Conservation (phyloP, 2,113 vertebrate genomes). For the Lepus americanus region DNA sequence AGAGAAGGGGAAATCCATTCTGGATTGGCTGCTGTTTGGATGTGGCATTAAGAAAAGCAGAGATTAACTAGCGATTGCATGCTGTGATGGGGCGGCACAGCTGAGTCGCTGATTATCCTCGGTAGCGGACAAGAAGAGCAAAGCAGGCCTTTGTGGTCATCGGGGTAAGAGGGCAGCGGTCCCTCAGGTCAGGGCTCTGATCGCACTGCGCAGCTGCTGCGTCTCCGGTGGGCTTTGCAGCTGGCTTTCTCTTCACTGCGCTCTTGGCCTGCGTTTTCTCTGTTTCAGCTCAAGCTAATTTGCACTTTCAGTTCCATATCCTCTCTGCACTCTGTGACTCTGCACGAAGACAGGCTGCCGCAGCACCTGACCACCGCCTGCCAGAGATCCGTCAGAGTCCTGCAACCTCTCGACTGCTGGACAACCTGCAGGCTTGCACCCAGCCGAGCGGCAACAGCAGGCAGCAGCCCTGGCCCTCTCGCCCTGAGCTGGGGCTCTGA, state of each 20-base stretch:
- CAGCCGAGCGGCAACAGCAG: not conserved
- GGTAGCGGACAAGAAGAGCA: not conserved
- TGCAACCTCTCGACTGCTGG: not conserved
- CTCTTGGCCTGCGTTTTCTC: not conserved
- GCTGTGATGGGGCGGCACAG: not conserved
- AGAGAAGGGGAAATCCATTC: not conserved
- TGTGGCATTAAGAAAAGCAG: not conserved
- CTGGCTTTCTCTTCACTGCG: not conserved
- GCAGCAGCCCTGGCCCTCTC: not conserved
- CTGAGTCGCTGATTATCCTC: not conserved
- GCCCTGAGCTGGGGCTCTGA: not conserved
- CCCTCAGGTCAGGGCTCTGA: not conserved
- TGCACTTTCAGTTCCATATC: not conserved
- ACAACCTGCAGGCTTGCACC: not conserved
- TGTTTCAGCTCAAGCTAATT: not conserved
- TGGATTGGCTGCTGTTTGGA: not conserved
- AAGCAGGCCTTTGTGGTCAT: not conserved
- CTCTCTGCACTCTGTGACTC: not conserved
- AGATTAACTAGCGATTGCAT: not conserved
- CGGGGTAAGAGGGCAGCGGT: not conserved
- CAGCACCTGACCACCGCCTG: not conserved
- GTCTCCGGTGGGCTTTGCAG: not conserved
- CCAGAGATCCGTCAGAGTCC: not conserved
- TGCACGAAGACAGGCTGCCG: not conserved
- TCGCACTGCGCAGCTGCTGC: not conserved